Conservation (phyloP, 2,113 vertebrate genomes). For the Bothrops jararaca region DNA sequence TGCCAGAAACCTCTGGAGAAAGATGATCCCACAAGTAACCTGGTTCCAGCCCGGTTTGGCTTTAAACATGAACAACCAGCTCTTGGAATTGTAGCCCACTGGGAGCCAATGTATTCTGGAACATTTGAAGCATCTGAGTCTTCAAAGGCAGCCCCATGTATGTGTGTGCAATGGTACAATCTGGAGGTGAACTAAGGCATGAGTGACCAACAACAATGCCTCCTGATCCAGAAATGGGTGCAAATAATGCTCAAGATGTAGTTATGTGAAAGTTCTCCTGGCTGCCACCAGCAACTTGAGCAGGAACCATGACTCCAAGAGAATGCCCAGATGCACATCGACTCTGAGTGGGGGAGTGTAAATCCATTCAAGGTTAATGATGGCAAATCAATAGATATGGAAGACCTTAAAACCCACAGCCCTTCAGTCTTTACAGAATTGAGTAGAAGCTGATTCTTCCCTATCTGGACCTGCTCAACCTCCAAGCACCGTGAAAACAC, state of each 20-base stretch:
- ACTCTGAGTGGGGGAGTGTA: background rate
- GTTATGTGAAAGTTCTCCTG: background rate
- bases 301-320: background rate
- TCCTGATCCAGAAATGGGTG: background rate
- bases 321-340: background rate
- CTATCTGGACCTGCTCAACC: background rate
- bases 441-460: background rate
- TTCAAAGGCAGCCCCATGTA: background rate
- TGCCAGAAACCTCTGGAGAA: background rate
- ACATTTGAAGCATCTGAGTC: background rate
- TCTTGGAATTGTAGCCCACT: background rate
- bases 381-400: background rate
- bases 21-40: background rate
- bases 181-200: background rate
- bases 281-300: background rate
- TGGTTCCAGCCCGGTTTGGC: background rate
- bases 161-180: background rate
- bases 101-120: background rate
- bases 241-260: background rate
- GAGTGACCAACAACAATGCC: background rate
- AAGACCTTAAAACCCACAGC: background rate
- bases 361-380: background rate
- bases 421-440: background rate
- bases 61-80: background rate
- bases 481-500: background rate